These are phyloP conservation scores for Chloropsis cyanopogon DNA, from an alignment of 2,113 vertebrate genomes.

Conservation along the genomic window DNA sequence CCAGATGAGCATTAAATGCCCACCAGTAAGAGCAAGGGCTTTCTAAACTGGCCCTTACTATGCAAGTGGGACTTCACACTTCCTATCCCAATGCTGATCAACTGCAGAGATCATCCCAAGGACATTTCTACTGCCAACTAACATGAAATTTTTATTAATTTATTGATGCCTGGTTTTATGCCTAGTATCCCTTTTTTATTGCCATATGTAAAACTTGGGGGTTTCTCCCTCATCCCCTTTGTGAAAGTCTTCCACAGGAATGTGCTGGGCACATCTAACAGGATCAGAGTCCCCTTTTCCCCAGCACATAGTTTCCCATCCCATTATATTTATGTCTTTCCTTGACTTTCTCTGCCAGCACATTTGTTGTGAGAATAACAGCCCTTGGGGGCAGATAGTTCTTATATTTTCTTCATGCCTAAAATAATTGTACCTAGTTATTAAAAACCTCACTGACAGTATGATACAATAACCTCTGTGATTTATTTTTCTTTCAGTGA, in stretches of 20 bases:
- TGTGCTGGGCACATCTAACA: neutral
- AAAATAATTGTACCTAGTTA: constrained; percentile 20
- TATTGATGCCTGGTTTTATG: neutral
- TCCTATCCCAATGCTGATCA: neutral
- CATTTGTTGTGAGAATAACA: constrained; percentile 34
- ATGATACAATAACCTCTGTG: constrained; percentile 20
- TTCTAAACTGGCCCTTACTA: neutral
- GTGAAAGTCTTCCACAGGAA: neutral
- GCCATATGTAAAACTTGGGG: neutral
- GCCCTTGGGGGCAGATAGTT: neutral
- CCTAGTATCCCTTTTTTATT: neutral
- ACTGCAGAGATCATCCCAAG: neutral
- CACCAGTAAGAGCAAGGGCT: neutral
- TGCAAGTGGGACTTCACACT: neutral
- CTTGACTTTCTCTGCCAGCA: constrained; percentile 29
- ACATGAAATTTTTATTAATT: neutral
- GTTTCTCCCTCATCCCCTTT: accelerated
- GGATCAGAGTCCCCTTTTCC: neutral
- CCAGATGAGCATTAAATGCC: neutral
- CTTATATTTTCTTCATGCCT: constrained; percentile 17
- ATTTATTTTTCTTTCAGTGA: constrained; percentile 49
- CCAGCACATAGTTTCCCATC: neutral
- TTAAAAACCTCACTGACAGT: constrained; percentile 30
- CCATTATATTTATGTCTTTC: neutral
- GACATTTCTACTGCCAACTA: neutral